Evolutionary conservation across 2,888 invertebrate genomes (phyloP).

Genomic region (Chalcosyrphus nemorum): DNA sequence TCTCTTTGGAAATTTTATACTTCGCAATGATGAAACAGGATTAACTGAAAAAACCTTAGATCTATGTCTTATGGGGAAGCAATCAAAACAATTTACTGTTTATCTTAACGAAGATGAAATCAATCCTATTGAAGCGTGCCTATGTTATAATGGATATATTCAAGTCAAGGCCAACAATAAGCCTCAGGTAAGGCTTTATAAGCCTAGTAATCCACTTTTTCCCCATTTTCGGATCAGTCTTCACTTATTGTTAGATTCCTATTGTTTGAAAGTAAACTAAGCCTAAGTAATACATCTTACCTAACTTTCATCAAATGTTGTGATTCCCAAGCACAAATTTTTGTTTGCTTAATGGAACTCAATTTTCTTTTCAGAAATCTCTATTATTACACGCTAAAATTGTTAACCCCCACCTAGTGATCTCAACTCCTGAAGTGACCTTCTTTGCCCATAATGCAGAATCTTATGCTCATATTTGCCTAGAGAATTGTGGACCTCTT

Average conservation of each 20-base stretch:
- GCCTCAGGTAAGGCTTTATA: conserved; percentile 74
- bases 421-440: conserved; percentile 75
- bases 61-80: conserved; percentile 64
- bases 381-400: conserved; percentile 74
- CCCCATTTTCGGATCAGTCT: no score
- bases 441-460: conserved; percentile 76
- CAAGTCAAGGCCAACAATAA: conserved; percentile 72
- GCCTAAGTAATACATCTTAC: no score
- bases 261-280: no score
- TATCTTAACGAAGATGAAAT: conserved; percentile 73
- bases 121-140: conserved; percentile 68
- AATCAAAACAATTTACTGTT: conserved; percentile 76
- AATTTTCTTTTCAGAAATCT: conserved; percentile 66
- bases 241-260: not conserved
- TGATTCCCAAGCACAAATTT: no score
- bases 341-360: not conserved
- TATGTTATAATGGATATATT: conserved; percentile 75
- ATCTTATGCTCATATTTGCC: conserved; percentile 68
- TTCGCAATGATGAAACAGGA: conserved; percentile 75
- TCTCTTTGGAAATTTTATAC: conserved; percentile 76
- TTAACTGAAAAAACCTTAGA: conserved; percentile 70
- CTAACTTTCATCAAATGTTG: no score
- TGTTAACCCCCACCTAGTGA: conserved; percentile 75
- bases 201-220: no score
- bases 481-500: conserved; percentile 76